Base-by-base conservation (phyloP, 2,797 vertebrate genomes). In the Eulemur albifrons region DNA sequence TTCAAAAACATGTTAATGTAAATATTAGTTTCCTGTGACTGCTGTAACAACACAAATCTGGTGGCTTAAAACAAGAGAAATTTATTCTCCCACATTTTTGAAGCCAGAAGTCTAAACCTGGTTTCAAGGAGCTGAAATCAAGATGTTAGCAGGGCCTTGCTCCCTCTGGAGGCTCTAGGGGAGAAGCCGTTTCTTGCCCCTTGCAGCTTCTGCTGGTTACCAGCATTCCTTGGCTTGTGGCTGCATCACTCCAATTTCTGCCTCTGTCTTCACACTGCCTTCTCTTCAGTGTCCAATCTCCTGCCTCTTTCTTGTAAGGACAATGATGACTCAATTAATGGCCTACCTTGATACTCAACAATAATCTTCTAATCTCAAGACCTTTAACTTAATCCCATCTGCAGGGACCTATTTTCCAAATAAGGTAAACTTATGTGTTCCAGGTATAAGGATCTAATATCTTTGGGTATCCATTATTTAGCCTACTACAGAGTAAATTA, bases 401-500 rank as follows among this genome's bases (percentile, higher is more conserved):
- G 18, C 30, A 88, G 94, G 85, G n/a, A 67, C 20, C 17, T 12
- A 45, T 75, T 87, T 94, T 93, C 70, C 40, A 91, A 95, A 65
- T 76, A 77, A 61, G 40, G 40, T 61, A 35, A 65, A 77, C 48
- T 88, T 72, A 70, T 32, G 83, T 45, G 50, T 63, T 72, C 18
- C 23, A 77, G 38, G 25, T 35, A 48, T 14, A 54, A 67, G 32
- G 43, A 17, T 9, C 23, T 52, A 27, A 25, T 50, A 63, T 20
- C 32, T 77, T 20, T 50, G 9, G 35, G 52, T 45, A 52, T 75
- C 48, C 7, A 17, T 35, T 54, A 50, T 77, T 84, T 73, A 86
- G 30, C 43, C 52, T 52, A 65, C 30, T 32, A 30, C 0, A 43
- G 14, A 88, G 20, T 75, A 84, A 90, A 84, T 48, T 14, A 67